phyloP scores from a whole-genome alignment of 2,888 invertebrate species.

The Aspidiotus destructor region DNA sequence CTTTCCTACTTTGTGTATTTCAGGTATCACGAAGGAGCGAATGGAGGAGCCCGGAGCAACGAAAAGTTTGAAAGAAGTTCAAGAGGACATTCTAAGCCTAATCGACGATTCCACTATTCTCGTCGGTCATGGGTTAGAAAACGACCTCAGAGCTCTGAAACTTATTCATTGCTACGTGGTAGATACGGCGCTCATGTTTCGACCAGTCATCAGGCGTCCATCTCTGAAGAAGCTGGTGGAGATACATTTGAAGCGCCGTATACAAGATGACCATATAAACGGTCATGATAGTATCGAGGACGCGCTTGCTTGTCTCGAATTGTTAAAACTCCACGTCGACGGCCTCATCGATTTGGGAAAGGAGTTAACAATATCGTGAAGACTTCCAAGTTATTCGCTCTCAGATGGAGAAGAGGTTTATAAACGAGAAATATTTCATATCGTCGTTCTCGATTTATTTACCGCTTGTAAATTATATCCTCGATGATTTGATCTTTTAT shows the following conservation, averaged over 20 bases:
- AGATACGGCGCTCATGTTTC: constrained; percentile 82
- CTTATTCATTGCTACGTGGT: constrained; percentile 73
- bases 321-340: constrained; percentile 48
- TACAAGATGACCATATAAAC: constrained; percentile 57
- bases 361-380: too few species aligned
- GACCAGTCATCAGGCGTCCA: constrained; percentile 66
- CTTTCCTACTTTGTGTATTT: too few species aligned
- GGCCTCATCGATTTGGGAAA: too few species aligned
- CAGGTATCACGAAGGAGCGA: constrained; percentile 64
- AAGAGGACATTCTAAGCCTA: constrained; percentile 71
- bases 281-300: constrained; percentile 93
- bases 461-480: too few species aligned
- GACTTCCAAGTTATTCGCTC: too few species aligned
- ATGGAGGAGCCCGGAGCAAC: constrained; percentile 45
- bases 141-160: constrained; percentile 78
- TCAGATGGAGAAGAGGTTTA: too few species aligned
- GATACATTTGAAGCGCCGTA: constrained; percentile 63
- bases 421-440: too few species aligned
- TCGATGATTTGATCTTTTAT: too few species aligned
- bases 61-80: constrained; percentile 67
- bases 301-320: constrained; percentile 76
- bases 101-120: constrained; percentile 75
- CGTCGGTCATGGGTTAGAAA: constrained; percentile 90
- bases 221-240: constrained; percentile 70
- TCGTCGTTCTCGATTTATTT: too few species aligned